phyloP scores from a whole-genome alignment of 1,140 invertebrate species.

The Dinothrombium tinctorium region DNA sequence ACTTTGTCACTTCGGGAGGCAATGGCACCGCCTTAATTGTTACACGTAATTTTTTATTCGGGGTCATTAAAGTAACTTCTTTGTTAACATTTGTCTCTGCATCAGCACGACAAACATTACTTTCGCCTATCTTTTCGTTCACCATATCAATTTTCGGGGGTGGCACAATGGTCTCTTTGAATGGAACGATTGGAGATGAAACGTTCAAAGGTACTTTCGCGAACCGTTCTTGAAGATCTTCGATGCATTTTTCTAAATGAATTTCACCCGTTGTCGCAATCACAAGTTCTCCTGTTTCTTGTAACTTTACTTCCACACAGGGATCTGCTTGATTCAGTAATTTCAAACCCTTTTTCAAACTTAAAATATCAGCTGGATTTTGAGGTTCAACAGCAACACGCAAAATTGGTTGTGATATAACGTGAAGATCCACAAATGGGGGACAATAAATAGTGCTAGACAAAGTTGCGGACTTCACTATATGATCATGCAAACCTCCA shows the following conservation, averaged over 20 bases:
- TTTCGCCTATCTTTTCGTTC: slow-evolving; percentile 55
- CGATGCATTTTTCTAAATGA: slow-evolving; percentile 78
- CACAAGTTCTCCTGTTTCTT: slow-evolving; percentile 86
- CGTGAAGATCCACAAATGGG: slow-evolving; percentile 60
- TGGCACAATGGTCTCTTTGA: slow-evolving; percentile 70
- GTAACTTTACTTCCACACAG: slow-evolving; percentile 64
- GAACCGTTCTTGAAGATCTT: slow-evolving; percentile 50
- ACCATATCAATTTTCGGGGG: slow-evolving; percentile 64
- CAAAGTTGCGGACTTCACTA: slow-evolving; percentile 75
- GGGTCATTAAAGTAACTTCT: slow-evolving; percentile 32
- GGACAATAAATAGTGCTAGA: slow-evolving; percentile 58
- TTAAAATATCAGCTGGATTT: slow-evolving; percentile 49
- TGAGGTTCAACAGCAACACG: slow-evolving; percentile 80
- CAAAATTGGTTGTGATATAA: slow-evolving; percentile 52
- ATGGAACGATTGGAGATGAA: slow-evolving; percentile 85
- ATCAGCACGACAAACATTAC: slow-evolving; percentile 22
- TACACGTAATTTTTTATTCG: slow-evolving; percentile 43
- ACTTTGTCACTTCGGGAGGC: slow-evolving; percentile 39
- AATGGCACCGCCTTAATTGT: slow-evolving; percentile 53
- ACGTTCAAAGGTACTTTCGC: slow-evolving; percentile 56
- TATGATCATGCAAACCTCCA: slow-evolving; percentile 56
- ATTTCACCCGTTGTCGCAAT: slow-evolving; percentile 92
- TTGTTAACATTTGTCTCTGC: background rate
- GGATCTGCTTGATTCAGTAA: slow-evolving; percentile 74
- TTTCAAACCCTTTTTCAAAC: slow-evolving; percentile 51